These are phyloP conservation scores for Oriolus oriolus DNA, from an alignment of 2,113 vertebrate species.

Conservation along the genomic window DNA sequence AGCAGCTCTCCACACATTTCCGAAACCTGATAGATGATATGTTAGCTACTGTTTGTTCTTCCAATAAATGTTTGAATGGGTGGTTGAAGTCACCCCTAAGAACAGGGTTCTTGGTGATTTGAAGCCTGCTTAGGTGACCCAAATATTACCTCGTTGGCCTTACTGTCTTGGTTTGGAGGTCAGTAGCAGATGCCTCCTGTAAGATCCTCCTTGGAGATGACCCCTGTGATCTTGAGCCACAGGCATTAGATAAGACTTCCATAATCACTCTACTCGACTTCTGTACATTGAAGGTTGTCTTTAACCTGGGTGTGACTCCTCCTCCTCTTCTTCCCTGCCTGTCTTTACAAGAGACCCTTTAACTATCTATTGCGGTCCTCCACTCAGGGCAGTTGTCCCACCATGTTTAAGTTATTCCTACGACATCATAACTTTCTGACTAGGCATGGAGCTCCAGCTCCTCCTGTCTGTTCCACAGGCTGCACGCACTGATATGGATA, in stretches of 20 bases:
- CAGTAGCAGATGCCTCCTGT: neutral
- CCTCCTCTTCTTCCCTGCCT: neutral
- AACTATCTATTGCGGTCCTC: neutral
- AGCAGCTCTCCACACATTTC: neutral
- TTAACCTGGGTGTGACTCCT: neutral
- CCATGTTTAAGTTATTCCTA: neutral
- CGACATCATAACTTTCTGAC: neutral
- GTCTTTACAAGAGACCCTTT: neutral
- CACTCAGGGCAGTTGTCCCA: neutral
- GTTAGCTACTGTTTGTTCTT: neutral
- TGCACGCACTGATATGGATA: accelerated
- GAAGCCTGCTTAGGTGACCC: neutral
- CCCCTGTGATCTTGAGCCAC: neutral
- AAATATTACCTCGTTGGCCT: neutral
- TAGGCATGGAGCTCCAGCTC: neutral
- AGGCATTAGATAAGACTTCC: neutral
- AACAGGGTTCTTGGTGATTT: neutral
- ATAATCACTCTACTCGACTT: neutral
- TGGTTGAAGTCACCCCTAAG: neutral
- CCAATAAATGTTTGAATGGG: neutral
- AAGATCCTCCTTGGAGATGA: neutral
- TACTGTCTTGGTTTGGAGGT: neutral
- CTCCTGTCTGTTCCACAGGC: neutral
- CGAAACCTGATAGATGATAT: neutral
- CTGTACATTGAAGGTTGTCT: too few relatives aligned